phyloP scores from a whole-genome alignment of 2,113 vertebrate species.

The Hyaena hyaena region DNA sequence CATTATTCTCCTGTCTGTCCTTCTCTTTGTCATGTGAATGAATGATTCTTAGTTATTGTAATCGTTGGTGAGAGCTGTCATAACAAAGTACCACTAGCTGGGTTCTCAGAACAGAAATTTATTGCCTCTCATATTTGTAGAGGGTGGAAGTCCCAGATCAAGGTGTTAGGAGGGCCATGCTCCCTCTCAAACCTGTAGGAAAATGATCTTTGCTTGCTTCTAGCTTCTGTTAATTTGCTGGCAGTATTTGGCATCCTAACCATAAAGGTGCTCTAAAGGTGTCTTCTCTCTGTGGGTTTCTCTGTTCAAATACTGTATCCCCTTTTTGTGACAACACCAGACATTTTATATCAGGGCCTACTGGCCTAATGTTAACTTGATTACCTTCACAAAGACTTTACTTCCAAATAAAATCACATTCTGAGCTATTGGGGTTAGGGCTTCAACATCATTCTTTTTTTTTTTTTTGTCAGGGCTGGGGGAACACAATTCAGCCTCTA shows the following conservation, averaged over 20 bases:
- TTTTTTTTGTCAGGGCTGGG: neutral
- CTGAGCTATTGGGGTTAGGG: neutral
- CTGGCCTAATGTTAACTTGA: neutral
- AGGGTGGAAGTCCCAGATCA: neutral
- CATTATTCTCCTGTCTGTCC: neutral
- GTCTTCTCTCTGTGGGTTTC: neutral
- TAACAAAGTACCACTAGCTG: neutral
- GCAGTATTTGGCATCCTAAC: neutral
- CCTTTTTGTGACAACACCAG: neutral
- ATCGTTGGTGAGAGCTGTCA: neutral
- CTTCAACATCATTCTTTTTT: neutral
- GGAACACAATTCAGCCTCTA: neutral
- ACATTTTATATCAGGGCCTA: neutral
- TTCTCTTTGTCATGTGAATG: neutral
- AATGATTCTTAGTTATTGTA: neutral
- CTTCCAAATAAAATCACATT: conserved; percentile 25
- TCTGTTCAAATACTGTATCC: neutral
- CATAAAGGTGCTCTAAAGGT: neutral
- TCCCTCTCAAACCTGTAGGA: neutral
- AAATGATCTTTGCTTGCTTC: neutral
- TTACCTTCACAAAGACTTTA: neutral
- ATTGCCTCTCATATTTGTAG: neutral
- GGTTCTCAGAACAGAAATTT: neutral
- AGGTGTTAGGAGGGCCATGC: neutral
- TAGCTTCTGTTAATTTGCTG: neutral